Evolutionary conservation across 2,113 vertebrate species (phyloP).

Genomic region (Galeopterus variegatus): DNA sequence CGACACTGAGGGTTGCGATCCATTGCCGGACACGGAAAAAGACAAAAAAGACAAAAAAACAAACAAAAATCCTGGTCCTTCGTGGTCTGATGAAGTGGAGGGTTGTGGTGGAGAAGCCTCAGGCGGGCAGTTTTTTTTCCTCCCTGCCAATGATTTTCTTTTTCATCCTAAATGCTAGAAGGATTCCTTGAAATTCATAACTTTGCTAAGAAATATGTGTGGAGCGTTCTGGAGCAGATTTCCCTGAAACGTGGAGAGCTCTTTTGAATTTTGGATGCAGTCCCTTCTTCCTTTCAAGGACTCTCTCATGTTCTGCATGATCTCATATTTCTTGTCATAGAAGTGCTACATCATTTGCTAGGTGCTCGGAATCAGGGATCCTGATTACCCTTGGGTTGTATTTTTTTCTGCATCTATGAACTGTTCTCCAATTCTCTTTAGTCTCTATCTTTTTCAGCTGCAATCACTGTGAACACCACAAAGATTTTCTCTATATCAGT

Average conservation of each 20-base stretch:
- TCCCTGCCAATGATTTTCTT: neutral
- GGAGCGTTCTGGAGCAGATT: neutral
- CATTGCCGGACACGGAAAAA: too few relatives aligned
- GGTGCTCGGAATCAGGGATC: neutral
- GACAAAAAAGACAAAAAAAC: too few relatives aligned
- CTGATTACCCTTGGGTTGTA: neutral
- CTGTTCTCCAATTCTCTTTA: neutral
- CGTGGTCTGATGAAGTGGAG: rapidly evolving
- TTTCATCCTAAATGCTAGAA: neutral
- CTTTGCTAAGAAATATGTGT: neutral
- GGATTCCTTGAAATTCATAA: neutral
- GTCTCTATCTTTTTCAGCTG: neutral
- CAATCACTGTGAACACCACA: neutral
- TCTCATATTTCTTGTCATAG: too few relatives aligned
- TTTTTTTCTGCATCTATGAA: rapidly evolving
- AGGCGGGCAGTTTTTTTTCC: neutral
- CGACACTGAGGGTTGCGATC: too few relatives aligned
- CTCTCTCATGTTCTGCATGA: neutral
- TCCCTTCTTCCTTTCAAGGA: neutral
- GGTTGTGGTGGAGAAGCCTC: neutral
- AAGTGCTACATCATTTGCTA: rapidly evolving
- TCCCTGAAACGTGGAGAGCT: neutral
- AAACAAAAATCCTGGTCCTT: neutral
- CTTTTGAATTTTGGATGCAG: neutral
- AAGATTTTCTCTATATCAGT: neutral